Conservation (phyloP, 2,888 invertebrate genomes). For the Andrena bicolor region DNA sequence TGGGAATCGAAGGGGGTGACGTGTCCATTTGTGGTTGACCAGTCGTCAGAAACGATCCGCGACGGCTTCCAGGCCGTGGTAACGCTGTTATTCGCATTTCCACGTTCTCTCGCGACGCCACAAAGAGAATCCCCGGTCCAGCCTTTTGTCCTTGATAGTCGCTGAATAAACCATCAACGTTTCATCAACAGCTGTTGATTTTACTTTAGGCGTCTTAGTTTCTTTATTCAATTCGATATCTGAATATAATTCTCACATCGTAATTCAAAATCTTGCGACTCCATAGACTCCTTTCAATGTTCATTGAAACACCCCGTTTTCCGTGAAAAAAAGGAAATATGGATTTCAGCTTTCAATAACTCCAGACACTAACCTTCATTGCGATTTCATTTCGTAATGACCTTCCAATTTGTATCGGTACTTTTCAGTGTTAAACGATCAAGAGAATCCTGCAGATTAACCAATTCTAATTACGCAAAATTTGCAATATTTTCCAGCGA, state of each 20-base stretch:
- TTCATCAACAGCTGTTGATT: neutral
- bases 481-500: neutral
- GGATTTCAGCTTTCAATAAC: no score
- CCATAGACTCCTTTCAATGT: neutral
- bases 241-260: no score
- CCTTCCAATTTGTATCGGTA: no score
- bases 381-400: no score
- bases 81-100: conserved; percentile 54
- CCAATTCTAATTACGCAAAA: conserved; percentile 35
- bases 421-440: neutral
- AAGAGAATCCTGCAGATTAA: neutral
- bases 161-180: neutral
- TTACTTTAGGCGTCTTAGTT: neutral
- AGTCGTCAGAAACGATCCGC: conserved; percentile 73
- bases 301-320: neutral
- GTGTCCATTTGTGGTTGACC: conserved; percentile 85
- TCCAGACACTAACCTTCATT: no score
- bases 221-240: no score
- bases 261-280: no score
- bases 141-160: conserved; percentile 2
- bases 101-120: conserved; percentile 56
- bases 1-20: conserved; percentile 83
- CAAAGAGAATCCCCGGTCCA: conserved; percentile 31
- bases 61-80: conserved; percentile 44
- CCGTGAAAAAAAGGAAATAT: no score